Percentiles rank a stretch among this genome's conserved stretches.
These are phyloP conservation scores for Petaurus breviceps DNA, from an alignment of 2,113 vertebrate genomes.

Conservation along the genomic window DNA sequence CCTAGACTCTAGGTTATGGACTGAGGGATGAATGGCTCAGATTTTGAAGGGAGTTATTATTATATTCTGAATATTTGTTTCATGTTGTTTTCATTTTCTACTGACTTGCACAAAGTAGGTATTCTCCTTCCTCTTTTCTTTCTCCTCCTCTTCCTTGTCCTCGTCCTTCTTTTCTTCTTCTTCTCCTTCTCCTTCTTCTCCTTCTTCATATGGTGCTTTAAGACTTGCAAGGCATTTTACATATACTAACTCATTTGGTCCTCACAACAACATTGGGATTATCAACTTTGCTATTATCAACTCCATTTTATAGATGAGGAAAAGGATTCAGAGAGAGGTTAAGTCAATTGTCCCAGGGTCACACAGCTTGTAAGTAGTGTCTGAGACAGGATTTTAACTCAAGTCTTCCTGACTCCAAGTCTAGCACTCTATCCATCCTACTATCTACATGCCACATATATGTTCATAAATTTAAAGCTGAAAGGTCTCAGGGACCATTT, in stretches of 20 bases:
- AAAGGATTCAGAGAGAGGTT: neutral
- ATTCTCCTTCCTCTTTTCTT: neutral
- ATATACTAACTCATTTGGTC: neutral
- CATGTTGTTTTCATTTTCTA: neutral
- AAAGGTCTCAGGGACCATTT: neutral
- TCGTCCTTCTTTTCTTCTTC: neutral
- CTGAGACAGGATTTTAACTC: neutral
- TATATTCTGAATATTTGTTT: conserved; percentile 8
- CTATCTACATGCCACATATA: neutral
- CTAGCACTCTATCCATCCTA: neutral
- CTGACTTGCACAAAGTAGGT: neutral
- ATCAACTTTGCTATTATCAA: neutral
- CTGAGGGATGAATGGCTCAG: neutral
- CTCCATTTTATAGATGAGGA: neutral
- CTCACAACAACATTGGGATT: neutral
- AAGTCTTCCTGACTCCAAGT: neutral
- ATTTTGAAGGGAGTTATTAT: conserved; percentile 11
- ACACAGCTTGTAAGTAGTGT: neutral
- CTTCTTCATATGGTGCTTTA: neutral
- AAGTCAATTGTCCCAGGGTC: neutral
- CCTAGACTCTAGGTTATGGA: neutral
- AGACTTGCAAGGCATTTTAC: neutral
- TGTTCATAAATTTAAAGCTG: neutral
- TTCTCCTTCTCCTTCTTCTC: neutral
- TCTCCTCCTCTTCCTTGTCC: too few species aligned